These are phyloP conservation scores for Drosophila triauraria DNA, from an alignment of 1,140 invertebrate genomes.

Conservation along the genomic window DNA sequence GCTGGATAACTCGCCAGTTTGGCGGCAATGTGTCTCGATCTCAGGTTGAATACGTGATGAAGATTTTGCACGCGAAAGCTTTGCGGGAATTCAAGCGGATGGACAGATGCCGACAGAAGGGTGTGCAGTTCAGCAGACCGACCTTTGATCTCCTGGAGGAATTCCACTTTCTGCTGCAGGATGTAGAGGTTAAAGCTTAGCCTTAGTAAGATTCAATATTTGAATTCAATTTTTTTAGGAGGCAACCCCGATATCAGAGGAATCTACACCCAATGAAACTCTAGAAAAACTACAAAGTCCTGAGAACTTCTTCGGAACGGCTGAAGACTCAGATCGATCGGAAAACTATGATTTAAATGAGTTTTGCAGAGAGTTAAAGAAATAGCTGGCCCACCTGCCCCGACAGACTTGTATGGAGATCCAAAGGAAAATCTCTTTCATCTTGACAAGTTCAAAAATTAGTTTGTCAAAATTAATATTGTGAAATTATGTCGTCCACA, in stretches of 20 bases:
- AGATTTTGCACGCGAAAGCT: slow-evolving; percentile 8
- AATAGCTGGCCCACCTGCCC: slow-evolving; percentile 2
- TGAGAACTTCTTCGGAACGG: no score
- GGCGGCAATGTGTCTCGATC: slow-evolving; percentile 7
- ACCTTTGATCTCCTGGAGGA: slow-evolving; percentile 30
- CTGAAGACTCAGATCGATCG: no score
- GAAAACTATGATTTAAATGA: slow-evolving; percentile 4
- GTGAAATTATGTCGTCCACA: not conserved
- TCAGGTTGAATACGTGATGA: slow-evolving; percentile 12
- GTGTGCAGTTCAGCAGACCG: not conserved
- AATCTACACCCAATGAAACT: not conserved
- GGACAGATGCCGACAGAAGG: not conserved
- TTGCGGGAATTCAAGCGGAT: slow-evolving; percentile 19
- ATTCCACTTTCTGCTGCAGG: slow-evolving; percentile 20
- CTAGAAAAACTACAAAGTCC: not conserved
- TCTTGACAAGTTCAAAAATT: not conserved
- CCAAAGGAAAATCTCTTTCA: slow-evolving; percentile 12
- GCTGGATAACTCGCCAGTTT: slow-evolving; percentile 35
- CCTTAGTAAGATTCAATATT: no score
- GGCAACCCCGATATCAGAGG: no score
- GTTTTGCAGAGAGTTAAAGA: slow-evolving; percentile 12
- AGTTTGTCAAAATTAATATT: not conserved
- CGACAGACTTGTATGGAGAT: slow-evolving; percentile 1
- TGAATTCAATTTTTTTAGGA: no score
- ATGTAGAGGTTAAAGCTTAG: no score